Percentiles rank a stretch among this genome's conserved stretches.
These are phyloP conservation scores for Polyergus mexicanus DNA, from an alignment of 1,140 invertebrate genomes.

Conservation along the genomic window DNA sequence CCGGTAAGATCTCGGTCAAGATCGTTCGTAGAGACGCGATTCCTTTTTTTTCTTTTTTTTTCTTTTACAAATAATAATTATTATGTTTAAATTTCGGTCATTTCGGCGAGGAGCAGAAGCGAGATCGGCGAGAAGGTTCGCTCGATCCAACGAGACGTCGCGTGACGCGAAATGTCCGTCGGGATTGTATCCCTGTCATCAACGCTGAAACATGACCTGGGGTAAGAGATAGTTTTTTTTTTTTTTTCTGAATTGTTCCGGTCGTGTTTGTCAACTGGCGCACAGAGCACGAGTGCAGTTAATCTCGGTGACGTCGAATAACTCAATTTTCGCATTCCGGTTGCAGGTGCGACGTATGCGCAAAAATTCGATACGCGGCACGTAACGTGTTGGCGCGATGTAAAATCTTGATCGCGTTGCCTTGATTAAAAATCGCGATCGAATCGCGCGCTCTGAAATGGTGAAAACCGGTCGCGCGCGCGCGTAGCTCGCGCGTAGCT, in stretches of 20 bases:
- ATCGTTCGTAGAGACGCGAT: not conserved
- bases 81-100: not conserved
- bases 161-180: conserved; percentile 67
- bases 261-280: conserved; percentile 71
- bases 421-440: conserved; percentile 57
- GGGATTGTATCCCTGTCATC: conserved; percentile 63
- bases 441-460: not conserved
- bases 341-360: conserved; percentile 46
- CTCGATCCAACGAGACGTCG: conserved; percentile 66
- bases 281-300: conserved; percentile 69
- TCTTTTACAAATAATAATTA: not conserved
- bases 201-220: conserved; percentile 73
- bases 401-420: conserved; percentile 57
- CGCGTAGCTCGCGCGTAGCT: not conserved
- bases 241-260: conserved; percentile 68
- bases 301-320: conserved; percentile 74
- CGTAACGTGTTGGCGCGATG: conserved; percentile 30
- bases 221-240: conserved; percentile 62
- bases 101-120: not conserved
- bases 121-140: not conserved
- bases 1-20: not conserved
- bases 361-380: conserved; percentile 46
- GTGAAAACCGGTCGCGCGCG: conserved; percentile 9
- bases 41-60: not conserved
- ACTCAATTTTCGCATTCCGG: conserved; percentile 67